Conservation (phyloP, 2,888 invertebrate genomes). For the Blera fallax region DNA sequence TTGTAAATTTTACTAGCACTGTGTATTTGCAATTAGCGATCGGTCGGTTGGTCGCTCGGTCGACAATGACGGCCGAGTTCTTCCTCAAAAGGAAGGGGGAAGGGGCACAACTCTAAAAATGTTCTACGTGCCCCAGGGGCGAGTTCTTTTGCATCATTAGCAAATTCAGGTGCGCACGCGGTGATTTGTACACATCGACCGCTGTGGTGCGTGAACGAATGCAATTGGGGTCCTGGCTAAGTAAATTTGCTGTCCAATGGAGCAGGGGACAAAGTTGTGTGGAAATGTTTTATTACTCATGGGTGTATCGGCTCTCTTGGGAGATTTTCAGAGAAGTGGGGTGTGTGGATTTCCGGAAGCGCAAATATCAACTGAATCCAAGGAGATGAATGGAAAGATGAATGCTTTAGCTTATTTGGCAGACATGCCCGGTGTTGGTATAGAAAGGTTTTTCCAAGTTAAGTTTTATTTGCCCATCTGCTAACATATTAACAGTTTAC, state of each 20-base stretch:
- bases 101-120: not conserved
- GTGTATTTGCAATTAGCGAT: constrained; percentile 70
- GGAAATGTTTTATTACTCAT: constrained; percentile 39
- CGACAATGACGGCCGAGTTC: constrained; percentile 17
- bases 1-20: constrained; percentile 71
- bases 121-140: constrained; percentile 42
- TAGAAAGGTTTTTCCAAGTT: too few species aligned
- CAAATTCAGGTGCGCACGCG: constrained; percentile 58
- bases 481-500: too few species aligned
- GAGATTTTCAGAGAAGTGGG: not conserved
- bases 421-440: too few species aligned
- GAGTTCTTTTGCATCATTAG: constrained; percentile 65
- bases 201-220: constrained; percentile 53
- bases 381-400: too few species aligned
- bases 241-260: constrained; percentile 38
- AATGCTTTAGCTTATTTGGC: too few species aligned
- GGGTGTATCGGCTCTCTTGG: not conserved
- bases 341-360: not conserved
- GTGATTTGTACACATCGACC: constrained; percentile 54
- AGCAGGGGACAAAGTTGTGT: constrained; percentile 33
- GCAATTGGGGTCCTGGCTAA: constrained; percentile 47
- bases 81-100: not conserved
- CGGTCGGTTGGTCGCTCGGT: constrained; percentile 1
- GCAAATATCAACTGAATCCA: too few species aligned
- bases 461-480: too few species aligned